Evolutionary conservation across 2,888 invertebrate genomes (phyloP).

Genomic region (Drepanosiphum platanoidis): DNA sequence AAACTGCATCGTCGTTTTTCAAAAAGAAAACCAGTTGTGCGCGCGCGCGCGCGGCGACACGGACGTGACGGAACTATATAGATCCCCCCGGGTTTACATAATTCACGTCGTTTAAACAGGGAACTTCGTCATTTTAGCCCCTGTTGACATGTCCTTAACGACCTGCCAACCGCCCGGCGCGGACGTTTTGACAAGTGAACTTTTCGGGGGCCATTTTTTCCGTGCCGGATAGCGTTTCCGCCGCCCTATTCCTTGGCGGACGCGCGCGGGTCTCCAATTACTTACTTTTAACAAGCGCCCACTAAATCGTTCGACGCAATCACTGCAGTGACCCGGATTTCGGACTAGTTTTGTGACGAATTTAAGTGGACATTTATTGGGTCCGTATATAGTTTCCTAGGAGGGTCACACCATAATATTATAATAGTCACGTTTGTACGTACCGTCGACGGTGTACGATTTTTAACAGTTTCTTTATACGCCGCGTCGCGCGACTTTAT

Average conservation of each 20-base stretch:
- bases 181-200: constrained; percentile 37
- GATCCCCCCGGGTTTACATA: constrained; percentile 12
- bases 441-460: not conserved
- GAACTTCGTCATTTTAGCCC: constrained; percentile 38
- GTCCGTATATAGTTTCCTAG: not conserved
- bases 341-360: constrained; percentile 26
- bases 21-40: constrained; percentile 46
- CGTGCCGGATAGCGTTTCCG: not conserved
- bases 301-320: constrained; percentile 33
- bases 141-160: constrained; percentile 51
- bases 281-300: constrained; percentile 56
- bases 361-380: constrained; percentile 54
- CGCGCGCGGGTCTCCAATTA: constrained; percentile 45
- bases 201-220: constrained; percentile 33
- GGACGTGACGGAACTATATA: constrained; percentile 50
- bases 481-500: not conserved
- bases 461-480: not conserved
- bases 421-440: not conserved
- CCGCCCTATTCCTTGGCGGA: not conserved
- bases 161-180: constrained; percentile 35
- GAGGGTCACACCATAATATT: constrained; percentile 5
- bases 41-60: not conserved
- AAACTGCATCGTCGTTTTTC: not conserved
- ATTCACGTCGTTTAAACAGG: constrained; percentile 12
- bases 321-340: constrained; percentile 32